Evolutionary conservation across 2,888 invertebrate species (phyloP), one percentile per base, ranked within the genome.

Genomic region (Villa cingulata): DNA sequence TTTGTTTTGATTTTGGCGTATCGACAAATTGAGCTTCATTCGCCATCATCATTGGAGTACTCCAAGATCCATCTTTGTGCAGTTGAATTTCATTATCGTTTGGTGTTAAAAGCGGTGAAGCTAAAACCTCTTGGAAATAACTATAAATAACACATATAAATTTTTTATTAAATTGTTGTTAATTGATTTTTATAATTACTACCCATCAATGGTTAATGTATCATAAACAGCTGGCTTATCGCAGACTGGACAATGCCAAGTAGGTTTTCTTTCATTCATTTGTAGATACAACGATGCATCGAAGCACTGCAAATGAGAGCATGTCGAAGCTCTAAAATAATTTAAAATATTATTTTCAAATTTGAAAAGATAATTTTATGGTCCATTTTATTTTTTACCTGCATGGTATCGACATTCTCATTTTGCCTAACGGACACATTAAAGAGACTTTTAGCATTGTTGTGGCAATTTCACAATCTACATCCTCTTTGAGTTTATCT

Each of bases 241-340:
- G 71, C 98, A 98, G 17, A 98, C 95, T 1, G 97, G 97, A 70
- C 98, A 98, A 59, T 85, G 81, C 97, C 98, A 98, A 0, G 95
- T 95, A 3, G 97, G 92, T 62, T 95, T 95, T 53, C 92, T 78
- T 69, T 98, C 98, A 63, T 98, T 97, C 97, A 98, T 97, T 75
- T 90, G 89, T 55, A 97, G 76, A 71, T 86, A 97, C 48, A 91
- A 76, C 17, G 84, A 84, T 0, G 95, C 95, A 72, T 98, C 98
- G 70, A 98, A 98, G 71, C 97, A 97, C 71, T 98, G 97, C 58
- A 98, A 74, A 71, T 98, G 98, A 23, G 82, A 81, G 63, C 98
- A 98, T n/a, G 86, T 85, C 46, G 83, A 83, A 2, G 95, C 78
- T 47, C 68, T 66, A 37, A 15, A n/a, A 23, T 7, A 23, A 23